Conservation (phyloP, 2,113 vertebrate species). For the Sturnira hondurensis region DNA sequence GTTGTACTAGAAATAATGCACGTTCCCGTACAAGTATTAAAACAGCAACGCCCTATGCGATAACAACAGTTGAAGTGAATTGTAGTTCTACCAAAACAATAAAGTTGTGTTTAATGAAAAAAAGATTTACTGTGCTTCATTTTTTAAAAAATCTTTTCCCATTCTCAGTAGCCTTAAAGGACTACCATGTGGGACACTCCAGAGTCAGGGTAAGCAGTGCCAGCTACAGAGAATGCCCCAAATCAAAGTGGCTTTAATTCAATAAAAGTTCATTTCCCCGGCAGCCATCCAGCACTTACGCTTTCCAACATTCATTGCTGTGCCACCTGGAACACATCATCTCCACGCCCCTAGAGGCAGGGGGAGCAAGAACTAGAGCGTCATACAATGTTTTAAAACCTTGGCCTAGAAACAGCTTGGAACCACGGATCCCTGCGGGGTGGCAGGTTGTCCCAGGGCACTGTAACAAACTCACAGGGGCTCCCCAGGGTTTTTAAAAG, state of each 20-base stretch:
- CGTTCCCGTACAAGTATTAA: not conserved
- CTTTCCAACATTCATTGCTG: not conserved
- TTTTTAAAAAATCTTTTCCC: not conserved
- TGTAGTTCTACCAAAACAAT: slow-evolving; percentile 50
- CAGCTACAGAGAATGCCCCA: not conserved
- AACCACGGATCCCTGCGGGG: not conserved
- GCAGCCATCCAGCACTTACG: not conserved
- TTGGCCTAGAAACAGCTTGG: not conserved
- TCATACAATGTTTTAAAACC: not conserved
- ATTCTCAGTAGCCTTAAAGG: not conserved
- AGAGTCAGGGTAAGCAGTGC: not conserved
- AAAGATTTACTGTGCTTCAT: not conserved
- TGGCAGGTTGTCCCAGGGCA: not conserved
- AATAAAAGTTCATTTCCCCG: not conserved
- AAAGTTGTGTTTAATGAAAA: slow-evolving; percentile 47
- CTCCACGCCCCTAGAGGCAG: not conserved
- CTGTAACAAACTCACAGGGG: not conserved
- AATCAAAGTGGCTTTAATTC: not conserved
- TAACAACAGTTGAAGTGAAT: slow-evolving; percentile 25
- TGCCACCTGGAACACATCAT: not conserved
- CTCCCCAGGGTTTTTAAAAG: not conserved
- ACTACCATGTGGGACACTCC: not conserved
- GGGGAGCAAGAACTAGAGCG: not conserved
- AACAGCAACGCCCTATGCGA: not conserved
- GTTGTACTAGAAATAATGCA: slow-evolving; percentile 32